phyloP scores from a whole-genome alignment of 2,113 vertebrate genomes.

The Ceyx cyanopectus region DNA sequence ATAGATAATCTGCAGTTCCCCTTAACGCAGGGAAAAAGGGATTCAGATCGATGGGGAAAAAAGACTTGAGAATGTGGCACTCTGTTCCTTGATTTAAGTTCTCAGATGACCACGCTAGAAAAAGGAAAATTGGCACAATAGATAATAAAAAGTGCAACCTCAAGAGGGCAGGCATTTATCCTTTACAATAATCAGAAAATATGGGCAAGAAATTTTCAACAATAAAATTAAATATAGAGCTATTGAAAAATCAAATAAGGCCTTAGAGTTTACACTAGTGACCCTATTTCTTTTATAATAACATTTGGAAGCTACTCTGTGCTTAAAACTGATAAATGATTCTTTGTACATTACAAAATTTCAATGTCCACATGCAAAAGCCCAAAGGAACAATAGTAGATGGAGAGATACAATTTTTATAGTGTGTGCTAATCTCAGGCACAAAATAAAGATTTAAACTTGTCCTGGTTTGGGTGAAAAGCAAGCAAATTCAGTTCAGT shows the following conservation, averaged over 20 bases:
- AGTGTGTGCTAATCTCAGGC: neutral
- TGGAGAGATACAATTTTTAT: neutral
- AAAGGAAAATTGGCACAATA: neutral
- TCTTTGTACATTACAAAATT: neutral
- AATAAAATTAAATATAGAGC: constrained; percentile 42
- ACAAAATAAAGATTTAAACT: neutral
- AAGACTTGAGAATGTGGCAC: neutral
- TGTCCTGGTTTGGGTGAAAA: too few relatives aligned
- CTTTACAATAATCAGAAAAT: constrained; percentile 17
- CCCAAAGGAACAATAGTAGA: neutral
- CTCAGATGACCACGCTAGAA: neutral
- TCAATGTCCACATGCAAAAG: neutral
- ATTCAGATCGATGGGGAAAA: neutral
- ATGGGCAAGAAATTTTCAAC: constrained; percentile 33
- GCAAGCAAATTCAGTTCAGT: too few relatives aligned
- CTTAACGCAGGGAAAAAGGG: constrained; percentile 15
- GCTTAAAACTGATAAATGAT: neutral
- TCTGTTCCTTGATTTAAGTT: constrained; percentile 2
- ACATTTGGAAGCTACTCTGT: neutral
- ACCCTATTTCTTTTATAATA: constrained; percentile 18
- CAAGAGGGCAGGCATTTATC: constrained; percentile 6
- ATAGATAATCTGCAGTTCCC: constrained; percentile 24
- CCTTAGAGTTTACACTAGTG: neutral
- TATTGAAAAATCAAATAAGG: constrained; percentile 31
- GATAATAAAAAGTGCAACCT: constrained; percentile 21